Base-by-base conservation (phyloP, 2,888 invertebrate genomes). In the Caenorhabditis virilis region DNA sequence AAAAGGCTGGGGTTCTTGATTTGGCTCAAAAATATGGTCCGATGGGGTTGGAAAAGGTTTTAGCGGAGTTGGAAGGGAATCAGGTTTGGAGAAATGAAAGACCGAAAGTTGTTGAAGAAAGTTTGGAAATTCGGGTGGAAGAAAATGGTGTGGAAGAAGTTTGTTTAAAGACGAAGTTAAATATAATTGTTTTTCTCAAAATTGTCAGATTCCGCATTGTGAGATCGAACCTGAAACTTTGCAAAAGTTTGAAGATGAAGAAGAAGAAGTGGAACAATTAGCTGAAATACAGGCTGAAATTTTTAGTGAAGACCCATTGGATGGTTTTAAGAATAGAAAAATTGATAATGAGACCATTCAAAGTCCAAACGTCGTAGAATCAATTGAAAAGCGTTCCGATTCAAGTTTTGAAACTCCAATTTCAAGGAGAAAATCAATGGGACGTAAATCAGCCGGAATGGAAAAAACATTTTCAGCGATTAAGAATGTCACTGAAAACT, bases 11-110 rank as follows among this genome's bases (percentile, higher is more conserved):
- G 6, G 43, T 74, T 13, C 30, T n/a, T 3, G 42, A 56, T 11
- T 35, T 74, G 42, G 68, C 63, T 11, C 25, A 33, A 11, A 54
- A 69, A 23, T 72, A 63, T 35, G 74, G 74, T 9, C 74, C 74
- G 16, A 0, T 52, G 52, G 20, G 64, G 52, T 11, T 50, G 53
- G n/a, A n/a, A n/a, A n/a, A n/a, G n/a, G n/a, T n/a, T n/a, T n/a
- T n/a, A n/a, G 25, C 46, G 47, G 30, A 42, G 15, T 25, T 33
- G 45, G 15, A n/a, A 56, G 23, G 36, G 41, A 20, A 25, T 3
- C 22, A 22, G 16, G 23, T n/a, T 13, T 39, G 39, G 39, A 39
- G 39, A 39, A 20, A 15, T 36, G 3, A 18, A 26, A 30, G 2
- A 25, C 11, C 30, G 45, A 26, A 26, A 45, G n/a, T 25, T 2